Conservation (phyloP, 2,797 vertebrate species). For the Lemur catta region DNA sequence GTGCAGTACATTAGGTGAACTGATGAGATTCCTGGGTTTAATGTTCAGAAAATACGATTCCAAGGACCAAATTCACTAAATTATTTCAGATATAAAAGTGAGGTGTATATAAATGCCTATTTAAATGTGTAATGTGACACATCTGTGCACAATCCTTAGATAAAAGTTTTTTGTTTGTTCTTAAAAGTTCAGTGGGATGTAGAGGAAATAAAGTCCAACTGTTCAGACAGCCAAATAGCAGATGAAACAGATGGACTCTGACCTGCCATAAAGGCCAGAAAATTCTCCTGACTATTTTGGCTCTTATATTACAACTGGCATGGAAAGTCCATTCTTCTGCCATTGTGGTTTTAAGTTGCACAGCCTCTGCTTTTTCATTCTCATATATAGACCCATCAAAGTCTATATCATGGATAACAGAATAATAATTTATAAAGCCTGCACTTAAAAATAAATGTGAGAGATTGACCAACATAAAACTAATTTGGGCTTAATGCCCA, state of each 20-base stretch:
- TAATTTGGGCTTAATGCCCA: constrained; percentile 19
- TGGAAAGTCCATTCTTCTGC: constrained; percentile 3
- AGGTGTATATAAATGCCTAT: background rate
- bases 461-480: background rate
- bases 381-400: background rate
- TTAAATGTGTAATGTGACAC: background rate
- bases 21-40: background rate
- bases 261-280: constrained; percentile 38
- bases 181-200: constrained; percentile 34
- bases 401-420: background rate
- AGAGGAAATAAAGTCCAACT: constrained; percentile 60
- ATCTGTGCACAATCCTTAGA: background rate
- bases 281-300: constrained; percentile 18
- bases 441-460: constrained; percentile 40
- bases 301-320: background rate
- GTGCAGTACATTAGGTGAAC: background rate
- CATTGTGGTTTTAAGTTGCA: background rate
- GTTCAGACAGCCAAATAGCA: constrained; percentile 19
- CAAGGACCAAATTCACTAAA: background rate
- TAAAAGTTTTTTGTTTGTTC: constrained; percentile 26
- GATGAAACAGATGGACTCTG: constrained; percentile 59
- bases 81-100: background rate
- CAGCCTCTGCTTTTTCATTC: background rate
- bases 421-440: constrained; percentile 52
- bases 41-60: background rate